These are phyloP conservation scores for Drosophila mercatorum DNA, from an alignment of 2,888 invertebrate species.

Conservation along the genomic window DNA sequence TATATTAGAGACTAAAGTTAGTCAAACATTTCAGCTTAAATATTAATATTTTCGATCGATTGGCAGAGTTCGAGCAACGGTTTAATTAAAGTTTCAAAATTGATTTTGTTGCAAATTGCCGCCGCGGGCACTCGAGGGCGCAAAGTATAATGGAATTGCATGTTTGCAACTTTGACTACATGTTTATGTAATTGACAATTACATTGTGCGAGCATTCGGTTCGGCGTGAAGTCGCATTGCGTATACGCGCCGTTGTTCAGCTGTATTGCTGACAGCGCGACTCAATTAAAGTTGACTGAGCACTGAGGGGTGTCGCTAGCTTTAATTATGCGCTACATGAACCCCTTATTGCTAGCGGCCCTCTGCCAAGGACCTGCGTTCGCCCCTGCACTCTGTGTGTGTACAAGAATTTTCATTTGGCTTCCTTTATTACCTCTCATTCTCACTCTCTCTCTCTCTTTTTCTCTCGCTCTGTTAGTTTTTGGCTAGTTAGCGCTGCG, in stretches of 20 bases:
- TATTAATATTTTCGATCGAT: not conserved
- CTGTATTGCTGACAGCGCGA: slow-evolving; percentile 24
- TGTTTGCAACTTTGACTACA: slow-evolving; percentile 40
- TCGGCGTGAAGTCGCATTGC: slow-evolving; percentile 26
- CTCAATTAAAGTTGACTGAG: slow-evolving; percentile 14
- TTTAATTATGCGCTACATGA: slow-evolving; percentile 52
- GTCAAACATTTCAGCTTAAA: not conserved
- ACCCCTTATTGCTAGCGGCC: slow-evolving; percentile 40
- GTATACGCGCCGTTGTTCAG: slow-evolving; percentile 28
- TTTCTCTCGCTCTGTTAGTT: slow-evolving; percentile 8
- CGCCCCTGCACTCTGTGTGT: slow-evolving; percentile 10
- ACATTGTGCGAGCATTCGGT: not conserved
- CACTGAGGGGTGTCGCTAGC: slow-evolving; percentile 11
- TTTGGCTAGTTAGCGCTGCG: slow-evolving; percentile 16
- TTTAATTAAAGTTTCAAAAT: slow-evolving; percentile 54
- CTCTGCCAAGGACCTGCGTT: slow-evolving; percentile 18
- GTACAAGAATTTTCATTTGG: slow-evolving; percentile 26
- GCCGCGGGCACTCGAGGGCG: slow-evolving; percentile 9
- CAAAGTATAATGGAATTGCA: slow-evolving; percentile 31
- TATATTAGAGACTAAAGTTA: not conserved
- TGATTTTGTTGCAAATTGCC: slow-evolving; percentile 43
- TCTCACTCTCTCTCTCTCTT: not conserved
- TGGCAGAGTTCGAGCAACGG: slow-evolving; percentile 43
- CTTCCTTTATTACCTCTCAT: slow-evolving; percentile 7
- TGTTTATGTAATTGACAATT: slow-evolving; percentile 41